These are phyloP conservation scores for Leucopsar rothschildi DNA, from an alignment of 2,113 vertebrate genomes.

Conservation along the genomic window DNA sequence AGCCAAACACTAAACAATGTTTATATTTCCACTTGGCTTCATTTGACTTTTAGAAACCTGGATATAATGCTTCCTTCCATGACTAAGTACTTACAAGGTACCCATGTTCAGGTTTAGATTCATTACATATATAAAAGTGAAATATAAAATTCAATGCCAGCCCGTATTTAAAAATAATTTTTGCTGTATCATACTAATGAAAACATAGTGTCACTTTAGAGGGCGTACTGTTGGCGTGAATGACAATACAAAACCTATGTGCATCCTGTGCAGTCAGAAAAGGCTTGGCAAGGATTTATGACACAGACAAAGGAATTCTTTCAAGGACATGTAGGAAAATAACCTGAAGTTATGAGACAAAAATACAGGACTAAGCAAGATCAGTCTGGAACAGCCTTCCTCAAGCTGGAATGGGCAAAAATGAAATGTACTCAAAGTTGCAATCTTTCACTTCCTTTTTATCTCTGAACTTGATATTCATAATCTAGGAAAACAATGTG, in stretches of 20 bases:
- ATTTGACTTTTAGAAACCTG: not conserved
- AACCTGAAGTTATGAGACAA: conserved; percentile 20
- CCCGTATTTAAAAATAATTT: not conserved
- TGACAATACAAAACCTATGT: conserved; percentile 34
- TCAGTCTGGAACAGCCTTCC: not conserved
- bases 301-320: conserved; percentile 39
- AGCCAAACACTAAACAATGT: not conserved
- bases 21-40: conserved; percentile 2
- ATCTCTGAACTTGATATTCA: not conserved
- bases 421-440: not conserved
- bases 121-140: not conserved
- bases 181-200: conserved; percentile 3
- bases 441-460: not conserved
- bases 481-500: not conserved
- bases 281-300: conserved; percentile 36
- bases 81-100: not conserved
- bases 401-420: not conserved
- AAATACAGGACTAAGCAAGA: conserved; percentile 20
- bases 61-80: not conserved
- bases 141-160: not conserved
- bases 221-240: conserved; percentile 24
- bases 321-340: conserved; percentile 52
- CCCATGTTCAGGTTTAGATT: not conserved
- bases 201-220: not conserved
- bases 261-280: conserved; percentile 30